Base-by-base conservation (phyloP, 2,888 invertebrate genomes). In the Andrena bucephala region DNA sequence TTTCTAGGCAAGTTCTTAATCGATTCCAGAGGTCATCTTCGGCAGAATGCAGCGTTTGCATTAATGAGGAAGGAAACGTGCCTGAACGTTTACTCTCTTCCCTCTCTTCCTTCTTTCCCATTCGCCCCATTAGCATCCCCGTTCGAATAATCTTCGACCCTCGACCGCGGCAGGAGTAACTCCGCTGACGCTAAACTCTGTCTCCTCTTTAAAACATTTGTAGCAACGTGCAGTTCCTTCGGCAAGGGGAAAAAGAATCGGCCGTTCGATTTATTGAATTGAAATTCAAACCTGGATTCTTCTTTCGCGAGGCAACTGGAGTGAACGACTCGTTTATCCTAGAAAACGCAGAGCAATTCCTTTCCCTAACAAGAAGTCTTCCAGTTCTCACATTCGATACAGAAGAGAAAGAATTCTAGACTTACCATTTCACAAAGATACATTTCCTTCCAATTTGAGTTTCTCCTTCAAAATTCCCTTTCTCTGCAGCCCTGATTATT, bases 11-110 rank as follows among this genome's bases (percentile, higher is more conserved):
- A 73, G 8, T 59, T 68, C 59, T 62, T 54, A 29, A 75, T 82
- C 57, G 74, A 75, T 82, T 71, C 8, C 29, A 42, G 57, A 67
- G 42, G 54, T 60, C 62, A 70, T 31, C 52, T 27, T 27, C 31
- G 2, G 60, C 54, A 48, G 24, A 74, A 75, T 68, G 24, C 27
- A 48, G n/a, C 70, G 62, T 62, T 62, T 48, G 62, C 57, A 67
- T 79, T 82, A 82, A 82, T 59, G 82, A 82, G 71, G 63, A 79
- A 75, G 62, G 70, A 66, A 74, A 29, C 59, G 73, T 62, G 31
- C 60, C 65, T 48, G 73, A 68, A 60, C 70, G 57, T 75, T 70
- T 57, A 71, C 50, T 31, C 48, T 50, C 13, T 71, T 80, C 48
- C 48, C 67, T 50, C n/a, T 7, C 24, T 36, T 27, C 10, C 31